These are phyloP conservation scores for Anolis apletophallus DNA, from an alignment of 2,797 vertebrate species.

Conservation along the genomic window DNA sequence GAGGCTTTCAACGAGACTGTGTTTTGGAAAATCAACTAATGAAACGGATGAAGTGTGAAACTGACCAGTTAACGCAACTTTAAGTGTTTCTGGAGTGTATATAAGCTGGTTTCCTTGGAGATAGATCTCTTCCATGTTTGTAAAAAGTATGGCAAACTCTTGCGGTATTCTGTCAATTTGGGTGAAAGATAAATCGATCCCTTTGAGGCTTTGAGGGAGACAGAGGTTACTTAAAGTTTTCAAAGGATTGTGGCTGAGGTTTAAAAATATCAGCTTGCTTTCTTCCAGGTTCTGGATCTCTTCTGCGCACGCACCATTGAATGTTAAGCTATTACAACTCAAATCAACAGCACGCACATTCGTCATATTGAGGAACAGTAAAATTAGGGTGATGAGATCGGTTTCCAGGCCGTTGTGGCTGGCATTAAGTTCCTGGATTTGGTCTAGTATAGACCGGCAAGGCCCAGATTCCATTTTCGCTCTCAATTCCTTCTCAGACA, in stretches of 20 bases:
- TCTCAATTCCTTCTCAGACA: slow-evolving; percentile 31
- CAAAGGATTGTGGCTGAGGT: slow-evolving; percentile 71
- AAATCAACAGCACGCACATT: slow-evolving; percentile 22
- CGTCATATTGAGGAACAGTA: slow-evolving; percentile 49
- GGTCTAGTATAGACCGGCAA: slow-evolving; percentile 47
- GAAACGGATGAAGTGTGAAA: slow-evolving; percentile 2
- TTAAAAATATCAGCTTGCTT: slow-evolving; percentile 53
- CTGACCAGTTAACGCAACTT: not conserved
- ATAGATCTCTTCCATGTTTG: slow-evolving; percentile 52
- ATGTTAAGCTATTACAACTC: slow-evolving; percentile 63
- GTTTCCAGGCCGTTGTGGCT: slow-evolving; percentile 53
- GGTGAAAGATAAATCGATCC: slow-evolving; percentile 68
- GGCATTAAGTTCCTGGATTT: slow-evolving; percentile 53
- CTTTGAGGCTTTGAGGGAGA: slow-evolving; percentile 54
- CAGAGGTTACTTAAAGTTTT: slow-evolving; percentile 58
- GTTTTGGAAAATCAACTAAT: slow-evolving; percentile 32
- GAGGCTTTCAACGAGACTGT: slow-evolving; percentile 60
- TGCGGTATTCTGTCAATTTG: slow-evolving; percentile 58
- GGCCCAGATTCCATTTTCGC: slow-evolving; percentile 18
- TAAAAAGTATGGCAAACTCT: slow-evolving; percentile 39
- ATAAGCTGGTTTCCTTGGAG: slow-evolving; percentile 65
- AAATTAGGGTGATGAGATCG: slow-evolving; percentile 33
- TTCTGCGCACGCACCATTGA: not conserved
- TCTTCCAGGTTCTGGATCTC: not conserved
- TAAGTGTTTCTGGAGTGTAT: rapidly evolving